Base-by-base conservation (phyloP, 2,113 vertebrate species). In the Triplophysa dalaica region DNA sequence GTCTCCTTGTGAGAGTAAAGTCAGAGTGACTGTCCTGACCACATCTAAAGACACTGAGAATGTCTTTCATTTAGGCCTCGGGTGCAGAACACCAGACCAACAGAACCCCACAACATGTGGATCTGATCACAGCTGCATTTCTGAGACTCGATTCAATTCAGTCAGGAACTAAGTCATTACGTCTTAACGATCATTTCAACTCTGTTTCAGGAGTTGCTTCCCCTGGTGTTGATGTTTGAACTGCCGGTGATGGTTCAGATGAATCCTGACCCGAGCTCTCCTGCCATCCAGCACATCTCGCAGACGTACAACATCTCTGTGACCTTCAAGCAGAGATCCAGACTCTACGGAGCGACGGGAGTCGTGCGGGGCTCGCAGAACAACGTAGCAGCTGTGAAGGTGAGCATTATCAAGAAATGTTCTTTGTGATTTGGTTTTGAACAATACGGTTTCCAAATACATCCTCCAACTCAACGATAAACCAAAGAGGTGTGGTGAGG, bases 351-450 rank as follows among this genome's bases (percentile, higher is more conserved):
- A 86, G 94, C 97, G 91, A 98, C 96, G 0, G 97, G 97, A 48
- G 96, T 98, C 86, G 95, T 99, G 22, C 94, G 97, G 60, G 98
- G 96, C 52, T 98, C 97, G n/a, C 97, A 99, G 87, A 99, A 95
- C 84, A 98, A 98, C 82, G 89, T 92, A 8, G 94, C 91, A 26
- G 95, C 96, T 75, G 95, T 99, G 83, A 98, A 99, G 95, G 98
- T 97, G 90, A 80, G 82, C 70, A 22, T 45, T 2, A 43, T 43
- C 10, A 69, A 17, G 12, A 17, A 14, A 33, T 21, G 41, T 3
- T 2, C 21, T 12, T 11, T 45, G 41, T 43, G 41, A 43, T 43
- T 43, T 43, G 10, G 1, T 43, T 8, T 43, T 1, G 41, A 43
- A 1, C 41, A 43, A 43, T 43, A 11, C 10, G 8, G 8, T 43